Conservation (phyloP, 2,113 vertebrate species). For the Calyptommatus sinebrachiatus region DNA sequence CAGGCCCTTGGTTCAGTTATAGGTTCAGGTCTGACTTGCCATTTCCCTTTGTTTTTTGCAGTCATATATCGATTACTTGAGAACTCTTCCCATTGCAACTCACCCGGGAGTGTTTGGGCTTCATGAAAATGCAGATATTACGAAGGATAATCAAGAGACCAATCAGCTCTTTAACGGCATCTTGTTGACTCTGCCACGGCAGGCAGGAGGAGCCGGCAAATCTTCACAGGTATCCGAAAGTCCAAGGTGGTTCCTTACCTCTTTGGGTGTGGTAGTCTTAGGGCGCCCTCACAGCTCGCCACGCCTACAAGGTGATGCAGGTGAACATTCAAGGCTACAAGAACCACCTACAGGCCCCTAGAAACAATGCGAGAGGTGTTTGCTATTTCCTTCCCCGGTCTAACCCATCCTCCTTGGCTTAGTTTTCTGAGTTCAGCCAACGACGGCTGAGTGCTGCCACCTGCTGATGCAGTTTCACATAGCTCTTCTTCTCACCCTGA, state of each 20-base stretch:
- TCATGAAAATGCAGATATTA: conserved; percentile 91
- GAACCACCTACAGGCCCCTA: no score
- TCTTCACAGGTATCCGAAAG: conserved; percentile 83
- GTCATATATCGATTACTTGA: conserved; percentile 84
- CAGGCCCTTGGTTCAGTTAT: not conserved
- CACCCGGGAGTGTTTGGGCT: conserved; percentile 90
- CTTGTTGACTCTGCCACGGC: conserved; percentile 86
- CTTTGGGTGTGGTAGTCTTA: no score
- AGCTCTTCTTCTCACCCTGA: no score
- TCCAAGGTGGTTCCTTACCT: not conserved
- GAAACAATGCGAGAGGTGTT: no score
- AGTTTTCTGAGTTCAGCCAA: no score
- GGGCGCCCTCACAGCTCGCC: no score
- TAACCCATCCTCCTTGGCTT: no score
- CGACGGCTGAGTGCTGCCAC: no score
- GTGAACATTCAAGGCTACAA: no score
- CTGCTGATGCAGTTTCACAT: no score
- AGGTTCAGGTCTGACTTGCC: not conserved
- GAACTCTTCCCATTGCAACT: conserved; percentile 79
- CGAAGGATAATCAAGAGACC: conserved; percentile 93
- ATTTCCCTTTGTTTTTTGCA: conserved; percentile 56
- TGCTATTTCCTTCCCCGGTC: no score
- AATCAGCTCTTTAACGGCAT: conserved; percentile 87
- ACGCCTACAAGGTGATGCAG: no score
- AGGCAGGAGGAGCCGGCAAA: conserved; percentile 80